Evolutionary conservation across 2,113 vertebrate species (phyloP).

Genomic region (Ptychochromis oligacanthus): DNA sequence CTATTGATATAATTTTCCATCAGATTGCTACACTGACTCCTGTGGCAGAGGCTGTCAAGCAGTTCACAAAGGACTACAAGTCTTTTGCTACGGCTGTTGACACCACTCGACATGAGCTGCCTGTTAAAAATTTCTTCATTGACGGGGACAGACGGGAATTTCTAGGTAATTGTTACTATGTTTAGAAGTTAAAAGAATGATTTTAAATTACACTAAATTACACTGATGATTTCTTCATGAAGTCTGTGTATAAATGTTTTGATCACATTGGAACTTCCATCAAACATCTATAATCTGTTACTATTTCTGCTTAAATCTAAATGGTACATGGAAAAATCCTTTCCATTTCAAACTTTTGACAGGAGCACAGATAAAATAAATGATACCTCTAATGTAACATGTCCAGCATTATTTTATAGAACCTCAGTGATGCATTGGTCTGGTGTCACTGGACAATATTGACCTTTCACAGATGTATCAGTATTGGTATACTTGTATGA

Average conservation of each 20-base stretch:
- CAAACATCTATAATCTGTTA: no score
- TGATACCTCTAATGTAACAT: neutral
- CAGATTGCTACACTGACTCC: slow-evolving; percentile 83
- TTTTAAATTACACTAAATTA: neutral
- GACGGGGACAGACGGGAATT: slow-evolving; percentile 74
- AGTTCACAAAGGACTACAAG: slow-evolving; percentile 84
- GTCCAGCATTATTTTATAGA: neutral
- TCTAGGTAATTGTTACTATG: slow-evolving; percentile 77
- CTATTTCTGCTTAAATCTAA: neutral
- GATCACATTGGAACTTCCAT: neutral
- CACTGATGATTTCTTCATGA: neutral
- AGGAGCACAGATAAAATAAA: neutral
- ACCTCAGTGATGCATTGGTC: neutral
- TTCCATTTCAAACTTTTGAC: neutral
- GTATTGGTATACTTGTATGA: no score
- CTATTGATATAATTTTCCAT: neutral
- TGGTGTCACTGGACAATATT: neutral
- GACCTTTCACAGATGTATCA: no score
- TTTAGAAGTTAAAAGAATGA: neutral
- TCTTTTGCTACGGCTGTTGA: slow-evolving; percentile 85
- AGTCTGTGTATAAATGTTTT: neutral
- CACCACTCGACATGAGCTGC: slow-evolving; percentile 84
- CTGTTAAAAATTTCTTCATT: slow-evolving; percentile 83
- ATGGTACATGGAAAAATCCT: neutral
- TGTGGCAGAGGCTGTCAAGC: slow-evolving; percentile 61